A percentile compares a stretch with the other conserved stretches of the same genome.
These are phyloP conservation scores for Sphenodon punctatus DNA, from an alignment of 2,797 vertebrate species.

Conservation along the genomic window DNA sequence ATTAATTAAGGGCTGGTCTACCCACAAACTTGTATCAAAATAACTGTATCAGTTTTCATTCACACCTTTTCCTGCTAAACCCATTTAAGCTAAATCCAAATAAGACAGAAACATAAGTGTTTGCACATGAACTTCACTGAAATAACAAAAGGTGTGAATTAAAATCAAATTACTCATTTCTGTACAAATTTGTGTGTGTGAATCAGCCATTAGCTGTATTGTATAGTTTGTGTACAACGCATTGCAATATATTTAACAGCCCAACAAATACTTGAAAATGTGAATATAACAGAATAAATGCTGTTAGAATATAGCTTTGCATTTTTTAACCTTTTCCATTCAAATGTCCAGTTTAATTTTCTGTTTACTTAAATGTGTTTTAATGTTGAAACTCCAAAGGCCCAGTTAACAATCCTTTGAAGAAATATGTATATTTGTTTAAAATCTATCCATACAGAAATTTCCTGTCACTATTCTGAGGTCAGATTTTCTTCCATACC, in stretches of 20 bases:
- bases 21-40: background rate
- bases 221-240: background rate
- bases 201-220: background rate
- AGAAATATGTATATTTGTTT: background rate
- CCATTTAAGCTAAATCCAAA: background rate
- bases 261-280: background rate
- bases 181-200: background rate
- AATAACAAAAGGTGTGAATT: background rate
- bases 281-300: accelerated
- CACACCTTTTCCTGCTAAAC: background rate
- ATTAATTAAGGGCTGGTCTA: no score
- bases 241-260: background rate
- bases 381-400: constrained; percentile 5
- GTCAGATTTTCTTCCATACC: background rate
- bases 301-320: background rate
- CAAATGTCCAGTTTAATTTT: background rate
- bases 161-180: background rate
- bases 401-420: background rate
- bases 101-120: background rate
- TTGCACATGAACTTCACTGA: background rate
- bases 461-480: background rate
- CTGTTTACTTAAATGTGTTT: background rate
- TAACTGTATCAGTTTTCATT: background rate
- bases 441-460: background rate
- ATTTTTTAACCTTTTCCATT: background rate